These are phyloP conservation scores for Pachyrhynchus sulphureomaculatus DNA, from an alignment of 1,140 invertebrate genomes.

Conservation along the genomic window DNA sequence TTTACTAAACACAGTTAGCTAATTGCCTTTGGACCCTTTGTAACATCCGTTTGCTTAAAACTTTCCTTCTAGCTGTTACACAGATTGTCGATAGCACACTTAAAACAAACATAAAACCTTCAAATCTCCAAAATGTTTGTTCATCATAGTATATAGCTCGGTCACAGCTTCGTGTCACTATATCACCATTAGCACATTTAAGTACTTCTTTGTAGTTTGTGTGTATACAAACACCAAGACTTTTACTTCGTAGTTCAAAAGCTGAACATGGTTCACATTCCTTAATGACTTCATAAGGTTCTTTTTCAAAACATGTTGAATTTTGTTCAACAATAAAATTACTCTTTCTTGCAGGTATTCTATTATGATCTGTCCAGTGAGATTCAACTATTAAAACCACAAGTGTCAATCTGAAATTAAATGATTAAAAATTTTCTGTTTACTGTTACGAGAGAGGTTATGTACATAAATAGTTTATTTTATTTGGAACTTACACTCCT, in stretches of 20 bases:
- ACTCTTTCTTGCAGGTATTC: conserved; percentile 50
- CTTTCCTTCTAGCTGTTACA: conserved; percentile 44
- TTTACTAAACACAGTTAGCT: conserved; percentile 52
- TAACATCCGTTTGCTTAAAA: conserved; percentile 52
- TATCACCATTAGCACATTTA: conserved; percentile 68
- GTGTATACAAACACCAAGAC: conserved; percentile 66
- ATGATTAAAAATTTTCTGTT: neutral
- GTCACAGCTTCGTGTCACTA: conserved; percentile 68
- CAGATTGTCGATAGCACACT: conserved; percentile 61
- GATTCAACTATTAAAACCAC: conserved; percentile 78
- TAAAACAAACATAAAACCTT: conserved; percentile 68
- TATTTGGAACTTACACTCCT: conserved; percentile 57
- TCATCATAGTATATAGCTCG: conserved; percentile 72
- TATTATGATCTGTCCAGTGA: conserved; percentile 61
- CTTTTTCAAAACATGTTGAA: conserved; percentile 70
- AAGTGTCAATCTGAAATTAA: conserved; percentile 67
- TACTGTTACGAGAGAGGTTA: neutral
- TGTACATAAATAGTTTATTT: conserved; percentile 7
- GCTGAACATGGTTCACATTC: conserved; percentile 80
- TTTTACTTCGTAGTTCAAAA: conserved; percentile 72
- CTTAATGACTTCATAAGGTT: conserved; percentile 67
- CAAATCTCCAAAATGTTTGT: conserved; percentile 81
- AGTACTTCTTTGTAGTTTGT: conserved; percentile 72
- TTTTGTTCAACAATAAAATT: conserved; percentile 70
- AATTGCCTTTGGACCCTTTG: conserved; percentile 55